phyloP scores from a whole-genome alignment of 2,888 invertebrate genomes.

The Disparrhopalites patrizii region DNA sequence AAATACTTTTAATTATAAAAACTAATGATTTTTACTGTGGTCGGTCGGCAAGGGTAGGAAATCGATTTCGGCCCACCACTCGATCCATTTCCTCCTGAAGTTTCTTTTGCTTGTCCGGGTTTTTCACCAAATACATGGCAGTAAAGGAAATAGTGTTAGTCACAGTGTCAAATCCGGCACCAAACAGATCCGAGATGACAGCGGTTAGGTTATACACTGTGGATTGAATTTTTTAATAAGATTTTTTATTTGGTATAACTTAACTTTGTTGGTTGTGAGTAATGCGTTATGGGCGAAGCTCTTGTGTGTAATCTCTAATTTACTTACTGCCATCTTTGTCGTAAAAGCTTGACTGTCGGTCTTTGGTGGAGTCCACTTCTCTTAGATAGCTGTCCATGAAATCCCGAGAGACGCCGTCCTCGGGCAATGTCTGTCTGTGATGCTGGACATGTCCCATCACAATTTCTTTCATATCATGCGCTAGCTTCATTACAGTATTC shows the following conservation, averaged over 20 bases:
- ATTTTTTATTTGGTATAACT: too few species aligned
- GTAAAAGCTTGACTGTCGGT: conserved; percentile 6
- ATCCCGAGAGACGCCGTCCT: too few species aligned
- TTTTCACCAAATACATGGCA: conserved; percentile 20
- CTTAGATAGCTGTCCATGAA: conserved; percentile 7
- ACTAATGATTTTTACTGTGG: conserved; percentile 14
- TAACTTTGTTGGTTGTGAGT: too few species aligned
- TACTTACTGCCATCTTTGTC: neutral
- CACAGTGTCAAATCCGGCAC: conserved; percentile 29
- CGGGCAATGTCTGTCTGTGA: neutral
- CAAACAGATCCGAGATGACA: conserved; percentile 27
- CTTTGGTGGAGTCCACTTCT: neutral
- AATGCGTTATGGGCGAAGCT: too few species aligned
- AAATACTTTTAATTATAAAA: too few species aligned
- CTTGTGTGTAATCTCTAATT: too few species aligned
- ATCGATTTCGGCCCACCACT: too few species aligned
- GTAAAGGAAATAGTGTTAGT: conserved; percentile 27
- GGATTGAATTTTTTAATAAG: too few species aligned
- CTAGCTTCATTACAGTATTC: neutral
- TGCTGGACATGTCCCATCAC: neutral
- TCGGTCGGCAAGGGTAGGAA: conserved; percentile 29
- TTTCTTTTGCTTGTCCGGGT: conserved; percentile 27
- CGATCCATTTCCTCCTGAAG: conserved; percentile 30
- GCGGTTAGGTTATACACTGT: conserved; percentile 27
- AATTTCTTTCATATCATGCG: neutral